Percentiles rank a stretch among this genome's conserved stretches.
phyloP scores from a whole-genome alignment of 2,113 vertebrate genomes.

The Halcyon senegalensis region DNA sequence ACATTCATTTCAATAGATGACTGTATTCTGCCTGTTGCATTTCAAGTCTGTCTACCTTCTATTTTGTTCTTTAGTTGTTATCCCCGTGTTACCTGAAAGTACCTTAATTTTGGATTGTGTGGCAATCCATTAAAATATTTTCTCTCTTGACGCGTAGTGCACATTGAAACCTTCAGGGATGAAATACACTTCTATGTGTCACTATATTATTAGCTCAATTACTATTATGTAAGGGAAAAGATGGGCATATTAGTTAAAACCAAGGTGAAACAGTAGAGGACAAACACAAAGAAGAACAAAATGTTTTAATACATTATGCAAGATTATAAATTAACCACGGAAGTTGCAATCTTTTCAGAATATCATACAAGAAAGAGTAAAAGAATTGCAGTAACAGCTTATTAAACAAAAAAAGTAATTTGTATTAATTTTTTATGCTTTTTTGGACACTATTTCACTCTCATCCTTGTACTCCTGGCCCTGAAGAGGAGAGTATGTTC shows the following conservation, averaged over 20 bases:
- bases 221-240: constrained; percentile 8
- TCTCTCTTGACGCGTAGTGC: neutral
- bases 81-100: neutral
- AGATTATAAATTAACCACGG: neutral
- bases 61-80: neutral
- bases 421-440: fast-evolving
- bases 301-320: neutral
- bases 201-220: constrained; percentile 17
- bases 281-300: neutral
- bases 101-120: neutral
- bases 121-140: neutral
- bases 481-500: neutral
- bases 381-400: neutral
- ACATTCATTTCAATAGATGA: neutral
- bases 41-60: neutral
- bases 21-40: neutral
- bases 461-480: neutral
- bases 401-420: neutral
- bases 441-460: neutral
- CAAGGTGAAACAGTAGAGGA: constrained; percentile 10
- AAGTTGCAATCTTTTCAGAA: neutral
- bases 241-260: neutral
- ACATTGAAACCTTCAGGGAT: neutral
- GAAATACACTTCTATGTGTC: neutral
- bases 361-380: neutral